These are phyloP conservation scores for Lytechinus variegatus DNA, from an alignment of 35 echinoderm and acorn worm species.

Conservation along the genomic window DNA sequence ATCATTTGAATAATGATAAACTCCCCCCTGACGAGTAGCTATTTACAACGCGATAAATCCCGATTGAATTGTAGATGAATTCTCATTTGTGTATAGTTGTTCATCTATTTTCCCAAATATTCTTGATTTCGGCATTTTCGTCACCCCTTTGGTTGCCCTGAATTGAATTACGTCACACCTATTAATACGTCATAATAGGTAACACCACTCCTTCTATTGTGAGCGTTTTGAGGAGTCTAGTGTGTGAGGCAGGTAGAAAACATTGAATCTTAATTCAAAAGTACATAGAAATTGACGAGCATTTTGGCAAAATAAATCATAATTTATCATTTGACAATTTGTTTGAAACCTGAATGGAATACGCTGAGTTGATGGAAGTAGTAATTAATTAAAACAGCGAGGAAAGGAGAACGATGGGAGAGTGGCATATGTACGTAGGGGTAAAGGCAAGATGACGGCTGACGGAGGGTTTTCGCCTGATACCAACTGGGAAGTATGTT, in stretches of 20 bases:
- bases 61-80: background rate
- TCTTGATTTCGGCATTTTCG: constrained; percentile 18
- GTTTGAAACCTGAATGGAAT: background rate
- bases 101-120: background rate
- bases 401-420: constrained; percentile 20
- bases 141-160: constrained; percentile 22
- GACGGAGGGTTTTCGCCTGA: background rate
- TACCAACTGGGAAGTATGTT: constrained; percentile 7
- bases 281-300: background rate
- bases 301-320: background rate
- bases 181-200: background rate
- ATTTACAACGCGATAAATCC: background rate
- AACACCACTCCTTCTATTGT: background rate
- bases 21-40: background rate
- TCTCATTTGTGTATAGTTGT: background rate
- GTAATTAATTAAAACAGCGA: constrained; percentile 44
- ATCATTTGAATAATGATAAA: background rate
- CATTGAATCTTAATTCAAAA: constrained; percentile 8
- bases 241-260: constrained; percentile 25
- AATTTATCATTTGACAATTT: background rate
- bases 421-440: constrained; percentile 31
- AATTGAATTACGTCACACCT: constrained; percentile 48
- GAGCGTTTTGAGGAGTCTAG: background rate
- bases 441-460: background rate
- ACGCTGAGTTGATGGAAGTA: constrained; percentile 5